Conservation (phyloP, 2,113 vertebrate genomes). For the Thamnophis sirtalis region DNA sequence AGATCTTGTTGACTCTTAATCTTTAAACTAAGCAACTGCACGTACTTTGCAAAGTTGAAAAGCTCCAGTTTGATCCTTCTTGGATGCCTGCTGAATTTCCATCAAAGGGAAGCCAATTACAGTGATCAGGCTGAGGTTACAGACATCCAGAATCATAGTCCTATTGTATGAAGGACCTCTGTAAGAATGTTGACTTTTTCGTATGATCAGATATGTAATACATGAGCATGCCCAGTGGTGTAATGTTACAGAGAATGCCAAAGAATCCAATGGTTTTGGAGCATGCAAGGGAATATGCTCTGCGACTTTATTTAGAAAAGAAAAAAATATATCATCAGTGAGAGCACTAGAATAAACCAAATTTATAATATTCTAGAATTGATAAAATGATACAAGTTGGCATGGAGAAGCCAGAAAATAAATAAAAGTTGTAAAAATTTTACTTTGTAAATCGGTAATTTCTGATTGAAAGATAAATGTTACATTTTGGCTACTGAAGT, state of each 20-base stretch:
- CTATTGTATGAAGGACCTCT: not conserved
- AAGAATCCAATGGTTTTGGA: not conserved
- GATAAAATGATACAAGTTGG: not conserved
- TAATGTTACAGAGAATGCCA: not conserved
- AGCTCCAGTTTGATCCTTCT: not conserved
- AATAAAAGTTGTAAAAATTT: not conserved
- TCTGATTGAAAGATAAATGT: not conserved
- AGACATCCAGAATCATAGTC: not conserved
- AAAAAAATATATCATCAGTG: not conserved
- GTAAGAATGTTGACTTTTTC: not conserved
- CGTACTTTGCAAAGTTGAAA: not conserved
- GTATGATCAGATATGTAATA: too few species aligned
- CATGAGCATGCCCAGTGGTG: not conserved
- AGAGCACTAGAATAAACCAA: not conserved
- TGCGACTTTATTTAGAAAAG: not conserved
- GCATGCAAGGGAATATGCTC: not conserved
- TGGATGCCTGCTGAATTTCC: not conserved
- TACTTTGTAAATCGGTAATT: not conserved
- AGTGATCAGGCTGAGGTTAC: not conserved
- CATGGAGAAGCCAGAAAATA: not conserved
- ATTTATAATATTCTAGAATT: not conserved
- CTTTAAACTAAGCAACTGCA: not conserved
- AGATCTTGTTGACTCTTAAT: not conserved
- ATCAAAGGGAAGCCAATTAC: not conserved
- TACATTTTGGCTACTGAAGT: not conserved